These are phyloP conservation scores for Palythoa grandis DNA, from an alignment of 92 coral and sea anemone genomes.

Conservation along the genomic window DNA sequence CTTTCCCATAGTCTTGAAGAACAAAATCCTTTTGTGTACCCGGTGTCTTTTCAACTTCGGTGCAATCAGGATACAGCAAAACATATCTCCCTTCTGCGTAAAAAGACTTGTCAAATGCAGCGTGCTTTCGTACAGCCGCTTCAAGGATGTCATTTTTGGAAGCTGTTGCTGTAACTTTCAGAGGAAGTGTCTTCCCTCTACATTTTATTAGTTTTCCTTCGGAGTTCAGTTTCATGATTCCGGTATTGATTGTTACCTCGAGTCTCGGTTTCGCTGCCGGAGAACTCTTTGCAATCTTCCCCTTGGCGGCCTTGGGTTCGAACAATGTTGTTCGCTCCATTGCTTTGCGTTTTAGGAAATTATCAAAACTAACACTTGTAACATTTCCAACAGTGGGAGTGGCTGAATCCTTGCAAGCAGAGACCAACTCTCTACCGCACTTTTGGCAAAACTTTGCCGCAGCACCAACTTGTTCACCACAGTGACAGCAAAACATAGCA, in stretches of 20 bases:
- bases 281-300: conserved; percentile 12
- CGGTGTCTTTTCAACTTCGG: conserved; percentile 27
- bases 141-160: conserved; percentile 27
- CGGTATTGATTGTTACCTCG: background rate
- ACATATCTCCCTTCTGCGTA: background rate
- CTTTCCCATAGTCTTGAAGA: conserved; percentile 19
- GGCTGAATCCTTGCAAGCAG: background rate
- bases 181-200: conserved; percentile 32
- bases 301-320: conserved; percentile 19
- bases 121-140: conserved; percentile 37
- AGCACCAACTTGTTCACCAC: conserved; percentile 9
- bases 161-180: conserved; percentile 19
- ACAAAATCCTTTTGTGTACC: conserved; percentile 41
- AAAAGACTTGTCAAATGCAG: conserved; percentile 35
- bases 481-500: conserved; percentile 6
- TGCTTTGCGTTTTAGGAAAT: background rate
- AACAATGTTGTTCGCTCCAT: conserved; percentile 1
- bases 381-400: background rate
- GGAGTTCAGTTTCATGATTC: conserved; percentile 7
- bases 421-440: conserved; percentile 14
- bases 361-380: background rate
- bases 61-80: conserved; percentile 42
- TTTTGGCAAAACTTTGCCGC: conserved; percentile 14
- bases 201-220: conserved; percentile 23
- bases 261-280: background rate